Evolutionary conservation across 2,888 invertebrate species (phyloP), one percentile per base, ranked within the genome.

Genomic region (Griposia aprilina): DNA sequence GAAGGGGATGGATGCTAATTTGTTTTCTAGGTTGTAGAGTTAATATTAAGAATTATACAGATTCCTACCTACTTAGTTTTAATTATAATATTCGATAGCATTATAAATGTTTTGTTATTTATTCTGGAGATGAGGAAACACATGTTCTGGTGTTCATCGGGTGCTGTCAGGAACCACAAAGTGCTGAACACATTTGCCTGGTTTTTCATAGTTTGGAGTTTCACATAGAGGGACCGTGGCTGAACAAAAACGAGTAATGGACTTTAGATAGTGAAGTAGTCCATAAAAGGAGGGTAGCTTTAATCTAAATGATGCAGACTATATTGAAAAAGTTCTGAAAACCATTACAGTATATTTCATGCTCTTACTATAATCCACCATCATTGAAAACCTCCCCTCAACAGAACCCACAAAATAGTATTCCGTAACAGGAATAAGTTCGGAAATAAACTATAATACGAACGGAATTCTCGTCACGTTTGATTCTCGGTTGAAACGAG

Each of bases 391-490:
- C 55, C 60, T 50, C 60, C 30, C 8, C 10, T 45, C 36, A 70
- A 63, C 59, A 59, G 20, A 45, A 57, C 13, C 52, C 59, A 59
- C 68, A 60, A 60, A 78, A 83, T 71, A 55, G 59, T 65, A 76
- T 68, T 65, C 62, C 55, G 45, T 57, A 59, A 67, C 80, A 82
- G 67, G 71, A 82, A 88, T 82, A 88, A 87, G 78, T 84, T 81
- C 62, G 52, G 70, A 82, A 84, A 86, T 83, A 83, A 78, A 83
- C 86, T 78, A 69, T 84, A 73, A 77, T 41, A 69, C 36, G 60
- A 7, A 57, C 20, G n/a, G 48, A 63, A 88, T 89, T 89, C 89
- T 8, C 75, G 81, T 87, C 89, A 89, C 90, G 89, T 90, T 79
- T 89, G 85, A 88, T 87, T 90, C 84, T 74, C 67, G 83, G 84